Conservation (phyloP, 2,113 vertebrate species). For the Myanophis thanlyinensis region DNA sequence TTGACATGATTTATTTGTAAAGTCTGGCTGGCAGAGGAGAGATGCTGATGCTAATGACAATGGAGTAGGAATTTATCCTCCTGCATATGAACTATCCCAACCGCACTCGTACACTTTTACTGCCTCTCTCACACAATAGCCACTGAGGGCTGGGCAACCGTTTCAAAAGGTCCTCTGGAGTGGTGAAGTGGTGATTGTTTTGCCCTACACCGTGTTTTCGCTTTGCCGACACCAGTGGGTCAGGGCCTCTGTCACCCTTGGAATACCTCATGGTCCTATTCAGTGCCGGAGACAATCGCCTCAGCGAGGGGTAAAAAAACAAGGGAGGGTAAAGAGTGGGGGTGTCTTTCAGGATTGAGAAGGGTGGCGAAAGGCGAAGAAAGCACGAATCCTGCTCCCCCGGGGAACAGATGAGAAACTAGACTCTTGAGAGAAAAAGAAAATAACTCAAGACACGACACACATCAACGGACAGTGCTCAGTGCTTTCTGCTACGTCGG, state of each 20-base stretch:
- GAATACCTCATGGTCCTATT: neutral
- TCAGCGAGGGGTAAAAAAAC: neutral
- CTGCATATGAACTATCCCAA: neutral
- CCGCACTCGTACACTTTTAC: neutral
- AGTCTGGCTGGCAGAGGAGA: neutral
- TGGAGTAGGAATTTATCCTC: neutral
- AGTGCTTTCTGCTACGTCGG: constrained; percentile 26
- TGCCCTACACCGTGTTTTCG: constrained; percentile 24
- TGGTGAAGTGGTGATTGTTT: constrained; percentile 26
- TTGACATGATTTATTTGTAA: constrained; percentile 4
- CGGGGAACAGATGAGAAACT: neutral
- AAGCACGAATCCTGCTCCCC: neutral
- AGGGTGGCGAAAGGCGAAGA: constrained; percentile 14
- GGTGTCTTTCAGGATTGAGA: neutral
- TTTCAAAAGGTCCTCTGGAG: constrained; percentile 15
- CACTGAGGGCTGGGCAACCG: neutral
- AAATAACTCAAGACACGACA: neutral
- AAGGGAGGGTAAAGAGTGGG: neutral
- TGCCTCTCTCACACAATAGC: neutral
- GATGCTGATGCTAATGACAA: neutral
- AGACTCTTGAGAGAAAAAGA: neutral
- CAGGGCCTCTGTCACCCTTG: constrained; percentile 11
- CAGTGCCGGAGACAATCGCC: constrained; percentile 3
- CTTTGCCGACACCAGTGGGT: constrained; percentile 18
- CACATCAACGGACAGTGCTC: neutral